Base-by-base conservation (phyloP, 2,797 vertebrate genomes). In the Synaphobranchus kaupii region DNA sequence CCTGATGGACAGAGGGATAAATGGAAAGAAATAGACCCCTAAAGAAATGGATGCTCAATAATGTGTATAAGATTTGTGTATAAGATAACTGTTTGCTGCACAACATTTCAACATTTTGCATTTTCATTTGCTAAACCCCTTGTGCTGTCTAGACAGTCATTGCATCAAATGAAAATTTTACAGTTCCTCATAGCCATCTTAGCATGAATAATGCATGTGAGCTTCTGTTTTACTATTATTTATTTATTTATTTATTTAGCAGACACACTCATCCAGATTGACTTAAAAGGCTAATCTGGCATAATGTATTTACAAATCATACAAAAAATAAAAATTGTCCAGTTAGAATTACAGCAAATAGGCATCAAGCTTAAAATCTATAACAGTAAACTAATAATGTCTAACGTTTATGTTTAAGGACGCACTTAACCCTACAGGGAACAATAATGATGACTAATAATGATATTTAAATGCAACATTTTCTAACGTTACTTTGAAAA, bases 241-340 rank as follows among this genome's bases (percentile, higher is more conserved):
- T 81, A 50, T 81, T 81, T 81, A 50, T 81, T 81, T 48, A 81
- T 81, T 81, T 81, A 81, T 48, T 48, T 48, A 4, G 39, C 15
- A 48, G 76, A 80, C 76, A 47, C 8, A 50, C 44, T 50, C 4
- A 50, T 81, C 78, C 78, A 81, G 47, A 81, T 25, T 9, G 22
- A 9, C 78, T 81, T 15, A 10, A 20, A 81, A 50, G 44, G 78
- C 22, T 48, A 81, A 81, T 81, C 20, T 81, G 47, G 34, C 71
- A 39, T 15, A 44, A 44, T 44, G 13, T 13, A 39, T 76, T 17
- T 20, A 44, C 73, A 44, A 20, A 76, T 76, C 73, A 44, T n/a
- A 81, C 44, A 50, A 81, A 47, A 47, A 50, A 48, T 50, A 50
- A 50, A 47, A 78, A 47, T 15, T 47, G 34, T 31, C 60, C 58